A percentile compares a stretch with the other conserved stretches of the same genome.
phyloP scores from a whole-genome alignment of 2,113 vertebrate genomes.

The Bagarius yarrelli region DNA sequence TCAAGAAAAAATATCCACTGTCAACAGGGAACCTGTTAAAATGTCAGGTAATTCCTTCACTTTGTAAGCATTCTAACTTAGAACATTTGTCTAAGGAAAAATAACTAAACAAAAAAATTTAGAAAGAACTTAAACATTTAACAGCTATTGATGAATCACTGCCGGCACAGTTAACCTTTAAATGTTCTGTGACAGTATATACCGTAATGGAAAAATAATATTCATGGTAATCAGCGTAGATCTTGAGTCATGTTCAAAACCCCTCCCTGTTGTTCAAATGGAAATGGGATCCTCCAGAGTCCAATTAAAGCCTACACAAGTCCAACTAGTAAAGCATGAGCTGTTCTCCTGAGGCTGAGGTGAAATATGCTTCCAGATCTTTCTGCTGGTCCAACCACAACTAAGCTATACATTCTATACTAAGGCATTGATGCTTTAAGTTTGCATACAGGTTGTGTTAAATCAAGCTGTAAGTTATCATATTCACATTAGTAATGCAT shows the following conservation, averaged over 20 bases:
- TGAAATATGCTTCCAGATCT: not conserved
- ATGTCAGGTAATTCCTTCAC: not conserved
- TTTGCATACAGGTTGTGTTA: not conserved
- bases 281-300: constrained; percentile 34
- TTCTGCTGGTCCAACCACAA: not conserved
- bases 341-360: constrained; percentile 27
- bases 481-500: not conserved
- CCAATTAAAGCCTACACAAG: constrained; percentile 43
- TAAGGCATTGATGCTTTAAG: not conserved
- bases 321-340: constrained; percentile 20
- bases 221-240: not conserved
- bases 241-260: not conserved
- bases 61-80: not conserved
- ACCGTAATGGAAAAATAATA: not conserved
- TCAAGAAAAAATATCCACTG: constrained; percentile 28
- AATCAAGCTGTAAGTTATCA: not conserved
- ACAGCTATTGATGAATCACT: not conserved
- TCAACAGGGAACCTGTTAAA: constrained; percentile 1
- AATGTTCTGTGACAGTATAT: not conserved
- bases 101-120: not conserved
- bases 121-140: not conserved
- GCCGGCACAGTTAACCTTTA: not conserved
- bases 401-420: not conserved
- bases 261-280: constrained; percentile 9
- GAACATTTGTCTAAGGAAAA: not conserved